Conservation (phyloP, 2,113 vertebrate genomes). For the Tenrec ecaudatus region DNA sequence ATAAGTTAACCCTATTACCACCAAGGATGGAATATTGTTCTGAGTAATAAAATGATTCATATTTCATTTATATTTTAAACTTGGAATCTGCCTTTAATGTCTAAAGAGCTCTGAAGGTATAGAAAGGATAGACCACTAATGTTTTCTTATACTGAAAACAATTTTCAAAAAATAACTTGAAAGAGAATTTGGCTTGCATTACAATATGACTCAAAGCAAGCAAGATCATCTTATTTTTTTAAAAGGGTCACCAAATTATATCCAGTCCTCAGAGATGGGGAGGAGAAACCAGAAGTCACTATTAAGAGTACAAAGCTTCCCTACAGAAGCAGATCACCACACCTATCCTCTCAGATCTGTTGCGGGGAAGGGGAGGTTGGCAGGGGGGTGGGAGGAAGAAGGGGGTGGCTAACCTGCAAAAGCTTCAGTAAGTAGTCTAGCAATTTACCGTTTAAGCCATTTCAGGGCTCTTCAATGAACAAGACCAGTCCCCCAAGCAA, state of each 20-base stretch:
- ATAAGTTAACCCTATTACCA: too few species aligned
- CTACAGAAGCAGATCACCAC: neutral
- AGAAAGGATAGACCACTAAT: too few species aligned
- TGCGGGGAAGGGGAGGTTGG: too few species aligned
- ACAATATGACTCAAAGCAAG: conserved; percentile 29
- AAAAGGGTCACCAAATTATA: neutral
- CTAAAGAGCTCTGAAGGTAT: too few species aligned
- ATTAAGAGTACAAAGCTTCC: neutral
- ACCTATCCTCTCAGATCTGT: neutral
- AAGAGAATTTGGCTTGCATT: neutral
- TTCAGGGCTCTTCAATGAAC: neutral
- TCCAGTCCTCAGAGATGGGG: neutral
- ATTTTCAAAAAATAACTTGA: neutral
- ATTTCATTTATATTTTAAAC: too few species aligned
- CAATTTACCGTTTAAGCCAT: neutral
- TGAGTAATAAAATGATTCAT: too few species aligned
- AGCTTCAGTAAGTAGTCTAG: neutral
- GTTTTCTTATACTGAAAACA: too few species aligned
- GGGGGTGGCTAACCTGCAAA: neutral
- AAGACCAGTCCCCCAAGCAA: neutral
- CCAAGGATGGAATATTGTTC: too few species aligned
- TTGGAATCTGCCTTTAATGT: too few species aligned
- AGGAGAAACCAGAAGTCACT: neutral
- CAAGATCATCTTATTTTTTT: neutral
- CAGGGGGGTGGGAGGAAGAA: too few species aligned